Conservation (phyloP, 2,113 vertebrate species). For the Poecile atricapillus region DNA sequence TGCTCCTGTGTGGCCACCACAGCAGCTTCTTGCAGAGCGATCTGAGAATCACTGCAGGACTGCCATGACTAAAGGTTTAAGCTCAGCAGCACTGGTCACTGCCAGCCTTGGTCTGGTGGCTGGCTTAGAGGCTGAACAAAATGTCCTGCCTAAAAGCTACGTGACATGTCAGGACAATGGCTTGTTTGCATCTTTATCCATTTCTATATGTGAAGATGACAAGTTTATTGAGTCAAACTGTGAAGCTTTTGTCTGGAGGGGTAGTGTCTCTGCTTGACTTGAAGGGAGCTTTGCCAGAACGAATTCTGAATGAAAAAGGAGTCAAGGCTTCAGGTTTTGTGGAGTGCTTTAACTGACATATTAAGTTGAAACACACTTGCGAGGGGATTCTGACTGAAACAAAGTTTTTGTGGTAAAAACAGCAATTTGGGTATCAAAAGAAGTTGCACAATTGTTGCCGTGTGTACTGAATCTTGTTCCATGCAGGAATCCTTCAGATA, state of each 20-base stretch:
- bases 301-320: background rate
- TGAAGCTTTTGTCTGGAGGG: background rate
- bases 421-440: conserved; percentile 12
- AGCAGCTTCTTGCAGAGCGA: rapidly evolving
- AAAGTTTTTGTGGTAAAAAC: background rate
- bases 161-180: background rate
- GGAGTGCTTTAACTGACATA: background rate
- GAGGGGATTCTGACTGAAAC: background rate
- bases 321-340: background rate
- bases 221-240: background rate
- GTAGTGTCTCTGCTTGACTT: background rate
- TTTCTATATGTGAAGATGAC: background rate
- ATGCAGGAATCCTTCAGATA: background rate
- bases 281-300: background rate
- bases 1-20: background rate
- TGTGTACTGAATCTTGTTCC: conserved; percentile 4
- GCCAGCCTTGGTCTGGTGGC: rapidly evolving
- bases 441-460: conserved; percentile 12
- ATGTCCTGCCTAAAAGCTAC: background rate
- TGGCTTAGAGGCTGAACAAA: background rate
- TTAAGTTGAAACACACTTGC: conserved; percentile 23
- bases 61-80: background rate
- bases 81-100: background rate
- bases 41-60: background rate
- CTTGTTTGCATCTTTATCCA: background rate